A percentile compares a stretch with the other conserved stretches of the same genome.
Conservation (phyloP, 2,113 vertebrate species). For the Polypterus senegalus region DNA sequence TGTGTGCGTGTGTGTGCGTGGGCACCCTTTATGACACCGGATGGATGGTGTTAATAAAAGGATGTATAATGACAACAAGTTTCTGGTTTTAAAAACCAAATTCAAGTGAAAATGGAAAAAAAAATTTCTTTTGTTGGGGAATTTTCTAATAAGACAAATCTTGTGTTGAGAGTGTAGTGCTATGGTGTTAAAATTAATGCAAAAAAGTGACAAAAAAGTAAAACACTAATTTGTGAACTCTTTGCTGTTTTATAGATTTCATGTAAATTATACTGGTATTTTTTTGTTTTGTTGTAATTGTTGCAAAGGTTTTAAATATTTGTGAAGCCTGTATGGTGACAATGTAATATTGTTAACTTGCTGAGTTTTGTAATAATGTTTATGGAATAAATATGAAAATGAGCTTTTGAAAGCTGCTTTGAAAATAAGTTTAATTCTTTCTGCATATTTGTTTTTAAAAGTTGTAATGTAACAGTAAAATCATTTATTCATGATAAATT, state of each 20-base stretch:
- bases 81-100: conserved; percentile 99
- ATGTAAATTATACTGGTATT: conserved; percentile 99
- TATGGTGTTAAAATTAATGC: conserved; percentile 94
- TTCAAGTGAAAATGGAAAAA: conserved; percentile 89
- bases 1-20: conserved; percentile 76
- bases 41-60: conserved; percentile 87
- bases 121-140: conserved; percentile 85
- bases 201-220: conserved; percentile 56
- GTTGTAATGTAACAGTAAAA: too few relatives aligned
- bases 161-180: conserved; percentile 99
- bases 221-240: conserved; percentile 87
- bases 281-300: conserved; percentile 97
- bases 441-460: conserved; percentile 23
- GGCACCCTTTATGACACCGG: conserved; percentile 93
- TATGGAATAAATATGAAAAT: conserved; percentile 99
- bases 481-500: too few relatives aligned
- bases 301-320: conserved; percentile 99
- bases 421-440: conserved; percentile 54
- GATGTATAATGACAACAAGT: conserved; percentile 87
- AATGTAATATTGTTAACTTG: conserved; percentile 99
- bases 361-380: conserved; percentile 99
- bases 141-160: conserved; percentile 98
- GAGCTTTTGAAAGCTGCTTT: conserved; percentile 93
- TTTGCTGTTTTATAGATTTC: conserved; percentile 99
- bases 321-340: conserved; percentile 99